phyloP scores from a whole-genome alignment of 2,797 vertebrate species.

The Gadopsis bispinosus region DNA sequence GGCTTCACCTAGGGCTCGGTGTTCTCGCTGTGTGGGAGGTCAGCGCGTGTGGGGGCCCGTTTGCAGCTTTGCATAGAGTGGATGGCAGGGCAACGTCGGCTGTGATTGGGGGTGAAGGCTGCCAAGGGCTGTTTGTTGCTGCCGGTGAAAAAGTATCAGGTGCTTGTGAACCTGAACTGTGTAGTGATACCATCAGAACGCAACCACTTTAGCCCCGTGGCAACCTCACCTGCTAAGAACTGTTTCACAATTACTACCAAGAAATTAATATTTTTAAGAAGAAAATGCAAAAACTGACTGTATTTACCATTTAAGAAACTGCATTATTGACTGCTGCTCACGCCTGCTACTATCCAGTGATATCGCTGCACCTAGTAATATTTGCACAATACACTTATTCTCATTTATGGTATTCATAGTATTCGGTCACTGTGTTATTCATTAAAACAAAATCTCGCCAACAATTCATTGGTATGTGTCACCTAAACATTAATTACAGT shows the following conservation, averaged over 20 bases:
- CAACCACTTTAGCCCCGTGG: constrained; percentile 3
- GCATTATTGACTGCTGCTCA: not conserved
- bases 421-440: constrained; percentile 71
- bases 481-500: constrained; percentile 79
- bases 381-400: constrained; percentile 31
- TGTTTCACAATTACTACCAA: not conserved
- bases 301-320: not conserved
- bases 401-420: constrained; percentile 65
- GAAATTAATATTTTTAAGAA: not conserved
- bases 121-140: constrained; percentile 29
- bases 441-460: constrained; percentile 53
- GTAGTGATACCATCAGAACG: not conserved
- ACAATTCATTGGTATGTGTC: constrained; percentile 71
- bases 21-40: constrained; percentile 37
- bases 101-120: not conserved
- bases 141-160: constrained; percentile 14
- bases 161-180: constrained; percentile 23
- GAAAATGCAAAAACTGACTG: not conserved
- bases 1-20: constrained; percentile 15
- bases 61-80: constrained; percentile 27
- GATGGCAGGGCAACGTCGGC: constrained; percentile 22
- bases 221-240: constrained; percentile 2
- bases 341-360: constrained; percentile 4
- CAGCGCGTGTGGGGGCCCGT: not conserved
- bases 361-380: constrained; percentile 9